Evolutionary conservation across 1,140 invertebrate species (phyloP), one percentile per base, ranked within the genome.

Genomic region (Drosophila eugracilis): DNA sequence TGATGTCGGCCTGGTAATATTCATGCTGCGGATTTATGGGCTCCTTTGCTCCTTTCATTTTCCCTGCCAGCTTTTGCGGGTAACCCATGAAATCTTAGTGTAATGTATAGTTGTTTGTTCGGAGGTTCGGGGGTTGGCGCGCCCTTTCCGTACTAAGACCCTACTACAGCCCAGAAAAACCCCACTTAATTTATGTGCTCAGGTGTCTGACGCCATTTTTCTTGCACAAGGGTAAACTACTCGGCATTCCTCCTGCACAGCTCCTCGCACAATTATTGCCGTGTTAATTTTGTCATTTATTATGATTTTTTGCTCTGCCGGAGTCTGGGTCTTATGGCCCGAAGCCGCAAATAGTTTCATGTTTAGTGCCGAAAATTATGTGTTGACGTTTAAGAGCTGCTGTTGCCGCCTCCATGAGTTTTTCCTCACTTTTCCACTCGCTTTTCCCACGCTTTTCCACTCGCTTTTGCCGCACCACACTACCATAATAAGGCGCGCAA

Each of bases 201-300:
- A 57, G 66, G 66, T 57, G 47, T 26, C 53, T 67, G 65, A 58
- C 45, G 55, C 77, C 57, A 77, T 77, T 77, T 76, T 54, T 54
- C 53, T 48, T 48, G 4, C 5, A 15, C 37, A n/a, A 12, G 32
- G 36, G 14, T 19, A 44, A 65, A 67, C 75, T 77, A 50, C 49
- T 39, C 55, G 12, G 45, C 58, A 58, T 70, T 69, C 63, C 37
- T 34, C 24, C 6, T 21, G 22, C 28, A 30, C 28, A 30, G 28
- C 28, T 12, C 32, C 10, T 50, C 44, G 32, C 83, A 66, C 74
- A 86, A 88, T 86, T 86, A 86, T 83, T 88, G 60, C 69, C 60
- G 70, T 88, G 78, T 83, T 86, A 86, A 88, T 86, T 88, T 70
- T 74, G 77, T 86, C 83, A 88, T 88, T 86, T 83, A 86, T 86